phyloP scores from a whole-genome alignment of 2,888 invertebrate genomes.

The Bursaphelenchus okinawaensis region DNA sequence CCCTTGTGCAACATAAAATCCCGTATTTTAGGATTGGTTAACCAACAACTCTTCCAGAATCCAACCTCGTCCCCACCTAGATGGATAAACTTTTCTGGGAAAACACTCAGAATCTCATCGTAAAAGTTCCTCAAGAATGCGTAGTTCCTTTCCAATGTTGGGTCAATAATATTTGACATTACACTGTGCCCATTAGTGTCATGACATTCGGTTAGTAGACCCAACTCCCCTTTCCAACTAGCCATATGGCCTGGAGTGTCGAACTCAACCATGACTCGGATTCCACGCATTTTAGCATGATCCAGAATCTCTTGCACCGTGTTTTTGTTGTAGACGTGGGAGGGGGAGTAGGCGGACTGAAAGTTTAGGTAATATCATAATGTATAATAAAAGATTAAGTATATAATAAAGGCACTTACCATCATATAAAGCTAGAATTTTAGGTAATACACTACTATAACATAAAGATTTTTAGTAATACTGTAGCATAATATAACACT shows the following conservation, averaged over 20 bases:
- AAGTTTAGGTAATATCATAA: background rate
- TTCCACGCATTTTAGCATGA: slow-evolving; percentile 74
- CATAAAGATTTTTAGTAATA: too few relatives aligned
- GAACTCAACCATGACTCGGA: slow-evolving; percentile 81
- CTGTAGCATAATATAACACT: too few relatives aligned
- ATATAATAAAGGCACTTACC: too few relatives aligned
- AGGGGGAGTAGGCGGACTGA: slow-evolving; percentile 37
- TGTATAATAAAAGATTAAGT: too few relatives aligned
- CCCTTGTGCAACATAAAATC: slow-evolving; percentile 66
- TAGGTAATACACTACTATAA: too few relatives aligned
- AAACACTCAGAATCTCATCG: slow-evolving; percentile 68
- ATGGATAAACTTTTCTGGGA: slow-evolving; percentile 68
- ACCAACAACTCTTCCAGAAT: slow-evolving; percentile 60
- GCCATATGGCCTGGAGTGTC: slow-evolving; percentile 65
- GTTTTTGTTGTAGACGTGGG: slow-evolving; percentile 33
- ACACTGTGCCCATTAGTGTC: slow-evolving; percentile 38
- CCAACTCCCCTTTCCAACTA: slow-evolving; percentile 46
- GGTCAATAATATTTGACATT: slow-evolving; percentile 26
- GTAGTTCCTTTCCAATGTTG: slow-evolving; percentile 41
- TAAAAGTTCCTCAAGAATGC: slow-evolving; percentile 63
- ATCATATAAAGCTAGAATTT: too few relatives aligned
- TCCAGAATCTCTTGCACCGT: slow-evolving; percentile 70
- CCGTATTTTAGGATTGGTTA: slow-evolving; percentile 67
- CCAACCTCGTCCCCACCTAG: slow-evolving; percentile 84
- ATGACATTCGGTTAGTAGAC: slow-evolving; percentile 47